Evolutionary conservation across 1,140 invertebrate genomes (phyloP).

Genomic region (Hirudo medicinalis): DNA sequence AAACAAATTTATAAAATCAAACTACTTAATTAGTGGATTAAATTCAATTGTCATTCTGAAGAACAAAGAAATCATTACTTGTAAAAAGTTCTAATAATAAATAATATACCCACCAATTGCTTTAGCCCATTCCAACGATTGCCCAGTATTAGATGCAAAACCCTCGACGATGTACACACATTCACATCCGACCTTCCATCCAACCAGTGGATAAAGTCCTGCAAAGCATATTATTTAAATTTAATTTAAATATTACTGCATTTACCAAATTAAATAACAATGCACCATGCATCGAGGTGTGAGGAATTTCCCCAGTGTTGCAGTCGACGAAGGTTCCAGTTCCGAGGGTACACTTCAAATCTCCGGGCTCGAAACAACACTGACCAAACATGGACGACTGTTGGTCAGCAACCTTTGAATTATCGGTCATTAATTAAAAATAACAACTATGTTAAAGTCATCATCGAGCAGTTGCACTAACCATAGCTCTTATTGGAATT

Average conservation of each 20-base stretch:
- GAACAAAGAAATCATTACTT: too few species aligned
- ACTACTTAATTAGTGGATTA: too few species aligned
- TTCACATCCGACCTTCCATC: slow-evolving; percentile 50
- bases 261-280: too few species aligned
- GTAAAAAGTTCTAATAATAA: too few species aligned
- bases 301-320: slow-evolving; percentile 62
- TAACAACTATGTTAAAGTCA: not conserved
- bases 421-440: not conserved
- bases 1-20: too few species aligned
- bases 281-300: slow-evolving; percentile 54
- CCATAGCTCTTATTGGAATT: slow-evolving; percentile 63
- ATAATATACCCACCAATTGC: slow-evolving; percentile 49
- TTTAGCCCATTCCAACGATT: slow-evolving; percentile 71
- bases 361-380: slow-evolving; percentile 64
- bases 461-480: slow-evolving; percentile 42
- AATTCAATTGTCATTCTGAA: too few species aligned
- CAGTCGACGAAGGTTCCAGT: slow-evolving; percentile 84
- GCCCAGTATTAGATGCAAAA: slow-evolving; percentile 69
- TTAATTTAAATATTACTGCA: not conserved
- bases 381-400: slow-evolving; percentile 81
- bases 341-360: slow-evolving; percentile 82
- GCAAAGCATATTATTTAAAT: slow-evolving; percentile 24
- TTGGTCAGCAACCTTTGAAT: slow-evolving; percentile 48
- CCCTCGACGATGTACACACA: slow-evolving; percentile 70
- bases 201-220: slow-evolving; percentile 78